phyloP scores from a whole-genome alignment of 1,140 invertebrate species.

The Zophobas morio region DNA sequence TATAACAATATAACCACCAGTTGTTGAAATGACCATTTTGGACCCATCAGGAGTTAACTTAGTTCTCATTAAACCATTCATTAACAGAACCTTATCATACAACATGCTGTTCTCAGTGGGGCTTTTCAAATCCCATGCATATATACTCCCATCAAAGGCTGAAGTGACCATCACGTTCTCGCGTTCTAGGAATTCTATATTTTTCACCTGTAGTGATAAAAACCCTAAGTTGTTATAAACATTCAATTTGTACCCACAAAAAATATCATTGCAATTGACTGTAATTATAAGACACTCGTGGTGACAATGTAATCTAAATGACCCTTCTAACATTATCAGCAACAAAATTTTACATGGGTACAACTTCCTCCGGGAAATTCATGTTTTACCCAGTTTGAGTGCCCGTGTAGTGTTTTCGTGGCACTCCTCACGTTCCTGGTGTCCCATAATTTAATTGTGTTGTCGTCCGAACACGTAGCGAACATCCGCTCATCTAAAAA shows the following conservation, averaged over 20 bases:
- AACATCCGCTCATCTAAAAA: slow-evolving; percentile 91
- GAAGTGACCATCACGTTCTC: slow-evolving; percentile 91
- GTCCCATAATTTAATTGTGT: slow-evolving; percentile 93
- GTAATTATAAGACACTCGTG: too few relatives aligned
- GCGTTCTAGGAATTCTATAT: slow-evolving; percentile 92
- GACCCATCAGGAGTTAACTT: slow-evolving; percentile 86
- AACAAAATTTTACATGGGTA: too few relatives aligned
- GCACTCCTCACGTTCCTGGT: slow-evolving; percentile 85
- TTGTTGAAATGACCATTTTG: slow-evolving; percentile 93
- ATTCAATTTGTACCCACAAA: not conserved
- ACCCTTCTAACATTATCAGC: too few relatives aligned
- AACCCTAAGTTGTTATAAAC: slow-evolving; percentile 24
- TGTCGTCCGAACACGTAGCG: slow-evolving; percentile 95
- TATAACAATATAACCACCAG: slow-evolving; percentile 90
- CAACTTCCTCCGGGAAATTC: too few relatives aligned
- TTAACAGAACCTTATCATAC: slow-evolving; percentile 86
- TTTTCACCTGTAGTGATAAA: slow-evolving; percentile 77
- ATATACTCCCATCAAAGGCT: slow-evolving; percentile 94
- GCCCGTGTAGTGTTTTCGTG: slow-evolving; percentile 85
- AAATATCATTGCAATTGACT: too few relatives aligned
- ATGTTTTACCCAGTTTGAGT: slow-evolving; percentile 87
- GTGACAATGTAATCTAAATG: too few relatives aligned
- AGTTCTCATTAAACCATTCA: slow-evolving; percentile 89
- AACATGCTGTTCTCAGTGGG: slow-evolving; percentile 83
- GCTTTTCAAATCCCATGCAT: slow-evolving; percentile 95